These are phyloP conservation scores for Lasaia peninsularis DNA, from an alignment of 1,140 invertebrate species.

Conservation along the genomic window DNA sequence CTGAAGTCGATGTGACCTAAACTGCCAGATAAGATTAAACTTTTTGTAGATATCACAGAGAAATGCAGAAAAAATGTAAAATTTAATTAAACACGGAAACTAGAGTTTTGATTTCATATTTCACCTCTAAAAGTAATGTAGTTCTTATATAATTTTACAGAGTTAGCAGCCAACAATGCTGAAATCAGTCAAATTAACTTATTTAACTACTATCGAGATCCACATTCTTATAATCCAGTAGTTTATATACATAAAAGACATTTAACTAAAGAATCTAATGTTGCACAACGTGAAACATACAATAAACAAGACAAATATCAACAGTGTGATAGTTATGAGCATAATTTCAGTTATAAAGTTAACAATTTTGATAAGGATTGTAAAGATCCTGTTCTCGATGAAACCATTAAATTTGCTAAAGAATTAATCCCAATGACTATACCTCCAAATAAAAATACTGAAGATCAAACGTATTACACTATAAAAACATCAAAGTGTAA, in stretches of 20 bases:
- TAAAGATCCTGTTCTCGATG: conserved; percentile 43
- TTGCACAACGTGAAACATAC: conserved; percentile 7
- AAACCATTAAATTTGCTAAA: conserved; percentile 58
- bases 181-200: conserved; percentile 27
- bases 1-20: no score
- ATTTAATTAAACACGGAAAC: no score
- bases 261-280: conserved; percentile 20
- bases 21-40: no score
- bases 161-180: not conserved
- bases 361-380: conserved; percentile 26
- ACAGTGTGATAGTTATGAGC: conserved; percentile 34
- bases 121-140: no score
- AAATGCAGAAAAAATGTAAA: no score
- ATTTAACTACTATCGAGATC: conserved; percentile 30
- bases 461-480: conserved; percentile 43
- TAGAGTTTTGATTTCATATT: no score
- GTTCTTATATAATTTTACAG: not conserved
- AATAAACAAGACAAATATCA: conserved; percentile 41
- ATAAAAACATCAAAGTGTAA: conserved; percentile 45
- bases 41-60: no score
- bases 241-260: conserved; percentile 57
- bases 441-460: conserved; percentile 38
- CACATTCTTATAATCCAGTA: conserved; percentile 40
- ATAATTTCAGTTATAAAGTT: conserved; percentile 23
- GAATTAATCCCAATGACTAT: conserved; percentile 51